These are phyloP conservation scores for Bembecia ichneumoniformis DNA, from an alignment of 2,888 invertebrate species.

Conservation along the genomic window DNA sequence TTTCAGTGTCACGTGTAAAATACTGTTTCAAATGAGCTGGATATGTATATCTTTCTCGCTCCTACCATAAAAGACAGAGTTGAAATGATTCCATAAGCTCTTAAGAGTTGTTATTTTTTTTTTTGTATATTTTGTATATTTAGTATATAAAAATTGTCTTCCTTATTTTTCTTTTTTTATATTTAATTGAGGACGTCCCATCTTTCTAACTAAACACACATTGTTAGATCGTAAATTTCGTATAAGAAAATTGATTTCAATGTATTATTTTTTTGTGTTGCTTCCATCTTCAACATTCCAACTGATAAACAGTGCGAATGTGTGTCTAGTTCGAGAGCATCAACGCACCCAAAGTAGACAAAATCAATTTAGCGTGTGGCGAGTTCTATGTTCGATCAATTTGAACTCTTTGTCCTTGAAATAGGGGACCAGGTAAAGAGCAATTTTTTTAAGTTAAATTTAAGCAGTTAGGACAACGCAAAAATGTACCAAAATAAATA, in stretches of 20 bases:
- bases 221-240: too few relatives aligned
- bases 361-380: slow-evolving; percentile 42
- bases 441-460: slow-evolving; percentile 6
- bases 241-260: too few relatives aligned
- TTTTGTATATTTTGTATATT: slow-evolving; percentile 41
- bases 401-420: slow-evolving; percentile 4
- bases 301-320: not conserved
- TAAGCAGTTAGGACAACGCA: not conserved
- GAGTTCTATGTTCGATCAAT: slow-evolving; percentile 11
- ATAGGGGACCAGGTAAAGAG: slow-evolving; percentile 11
- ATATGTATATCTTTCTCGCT: slow-evolving; percentile 4
- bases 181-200: not conserved
- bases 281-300: not conserved
- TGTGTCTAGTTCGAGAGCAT: slow-evolving; percentile 25
- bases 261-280: not conserved
- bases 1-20: too few relatives aligned
- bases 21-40: not conserved
- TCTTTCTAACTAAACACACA: not conserved
- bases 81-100: not conserved
- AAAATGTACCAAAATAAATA: not conserved
- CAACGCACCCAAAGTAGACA: slow-evolving; percentile 33
- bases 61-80: too few relatives aligned
- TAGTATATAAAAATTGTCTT: not conserved
- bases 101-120: slow-evolving; percentile 21
- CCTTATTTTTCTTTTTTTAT: not conserved